A percentile compares a stretch with the other conserved stretches of the same genome.
phyloP scores from a whole-genome alignment of 2,888 invertebrate genomes.

The Eurois occulta region DNA sequence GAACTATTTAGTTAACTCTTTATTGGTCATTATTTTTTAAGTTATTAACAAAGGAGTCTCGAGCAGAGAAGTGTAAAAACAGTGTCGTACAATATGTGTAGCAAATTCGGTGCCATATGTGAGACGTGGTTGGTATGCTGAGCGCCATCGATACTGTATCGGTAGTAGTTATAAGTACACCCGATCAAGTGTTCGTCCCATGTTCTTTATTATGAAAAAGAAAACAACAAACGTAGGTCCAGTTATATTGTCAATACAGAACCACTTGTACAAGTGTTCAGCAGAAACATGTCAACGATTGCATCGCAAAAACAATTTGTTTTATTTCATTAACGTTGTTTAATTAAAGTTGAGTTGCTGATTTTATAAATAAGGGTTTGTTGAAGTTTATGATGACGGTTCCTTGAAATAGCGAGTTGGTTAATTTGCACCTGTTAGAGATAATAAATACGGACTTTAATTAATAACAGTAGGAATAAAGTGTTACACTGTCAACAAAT shows the following conservation, averaged over 20 bases:
- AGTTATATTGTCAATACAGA: constrained; percentile 53
- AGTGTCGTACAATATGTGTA: constrained; percentile 60
- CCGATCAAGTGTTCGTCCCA: constrained; percentile 55
- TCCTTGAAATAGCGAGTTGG: constrained; percentile 35
- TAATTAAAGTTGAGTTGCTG: constrained; percentile 52
- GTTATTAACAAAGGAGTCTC: constrained; percentile 43
- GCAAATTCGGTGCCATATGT: constrained; percentile 69
- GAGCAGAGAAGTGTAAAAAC: constrained; percentile 34
- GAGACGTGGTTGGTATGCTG: constrained; percentile 57
- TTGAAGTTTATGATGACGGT: constrained; percentile 46
- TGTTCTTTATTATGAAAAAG: constrained; percentile 60
- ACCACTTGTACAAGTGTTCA: constrained; percentile 45
- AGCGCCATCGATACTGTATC: constrained; percentile 58
- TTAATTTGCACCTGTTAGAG: constrained; percentile 42
- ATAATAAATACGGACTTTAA: constrained; percentile 30
- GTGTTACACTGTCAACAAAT: constrained; percentile 32
- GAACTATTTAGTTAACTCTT: constrained; percentile 65
- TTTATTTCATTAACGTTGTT: constrained; percentile 54
- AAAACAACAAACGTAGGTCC: constrained; percentile 41
- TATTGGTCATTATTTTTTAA: constrained; percentile 49
- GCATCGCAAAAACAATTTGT: constrained; percentile 53
- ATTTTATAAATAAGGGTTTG: constrained; percentile 45
- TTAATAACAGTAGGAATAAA: constrained; percentile 35
- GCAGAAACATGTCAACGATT: constrained; percentile 55
- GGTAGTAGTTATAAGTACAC: constrained; percentile 53